phyloP scores from a whole-genome alignment of 2,797 vertebrate species.

The Urocyon cinereoargenteus region DNA sequence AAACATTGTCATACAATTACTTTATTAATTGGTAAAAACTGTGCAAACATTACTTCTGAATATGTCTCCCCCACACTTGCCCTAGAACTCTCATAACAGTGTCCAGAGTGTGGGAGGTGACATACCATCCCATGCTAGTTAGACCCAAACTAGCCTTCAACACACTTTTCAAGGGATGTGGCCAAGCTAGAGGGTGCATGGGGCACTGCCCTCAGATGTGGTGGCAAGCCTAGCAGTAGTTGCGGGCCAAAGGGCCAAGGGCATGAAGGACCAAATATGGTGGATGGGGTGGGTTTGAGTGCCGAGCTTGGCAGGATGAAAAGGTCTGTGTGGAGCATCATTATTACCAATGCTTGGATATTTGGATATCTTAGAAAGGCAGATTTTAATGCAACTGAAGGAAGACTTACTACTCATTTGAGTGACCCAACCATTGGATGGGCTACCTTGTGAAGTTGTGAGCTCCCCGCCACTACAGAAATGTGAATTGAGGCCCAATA shows the following conservation, averaged over 20 bases:
- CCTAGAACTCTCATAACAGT: not conserved
- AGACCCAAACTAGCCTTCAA: not conserved
- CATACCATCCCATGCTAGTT: rapidly evolving
- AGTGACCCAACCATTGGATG: not conserved
- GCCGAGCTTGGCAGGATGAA: not conserved
- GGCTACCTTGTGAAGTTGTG: not conserved
- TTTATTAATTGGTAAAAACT: not conserved
- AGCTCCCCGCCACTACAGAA: not conserved
- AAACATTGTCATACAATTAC: not conserved
- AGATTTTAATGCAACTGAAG: not conserved
- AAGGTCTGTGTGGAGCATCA: not conserved
- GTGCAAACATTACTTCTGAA: not conserved
- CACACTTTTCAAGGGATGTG: not conserved
- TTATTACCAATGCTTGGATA: not conserved
- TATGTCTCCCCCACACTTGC: not conserved
- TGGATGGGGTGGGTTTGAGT: too few relatives aligned
- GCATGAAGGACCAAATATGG: rapidly evolving
- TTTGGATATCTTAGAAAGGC: not conserved
- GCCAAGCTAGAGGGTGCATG: not conserved
- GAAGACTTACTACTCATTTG: not conserved
- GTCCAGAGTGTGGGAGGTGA: not conserved
- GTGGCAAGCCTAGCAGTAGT: not conserved
- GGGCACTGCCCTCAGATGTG: not conserved
- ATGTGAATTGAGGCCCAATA: not conserved
- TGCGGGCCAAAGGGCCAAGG: too few relatives aligned